Percentiles rank a stretch among this genome's conserved stretches.
Evolutionary conservation across 1,140 invertebrate genomes (phyloP).

Genomic region (Zaprionus gabonicus): DNA sequence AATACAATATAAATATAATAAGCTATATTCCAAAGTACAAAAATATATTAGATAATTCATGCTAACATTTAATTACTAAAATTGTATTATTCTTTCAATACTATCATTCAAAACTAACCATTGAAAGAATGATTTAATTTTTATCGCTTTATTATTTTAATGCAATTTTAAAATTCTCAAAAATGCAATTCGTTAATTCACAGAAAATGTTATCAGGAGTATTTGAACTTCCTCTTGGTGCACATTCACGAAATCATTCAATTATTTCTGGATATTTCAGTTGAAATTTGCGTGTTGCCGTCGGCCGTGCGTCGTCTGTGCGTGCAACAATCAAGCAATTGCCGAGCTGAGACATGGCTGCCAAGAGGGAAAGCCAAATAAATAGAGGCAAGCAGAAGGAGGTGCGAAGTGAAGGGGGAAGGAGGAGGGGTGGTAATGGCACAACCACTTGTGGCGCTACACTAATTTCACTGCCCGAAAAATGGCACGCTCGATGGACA

Average conservation of each 20-base stretch:
- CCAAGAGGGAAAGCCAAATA: slow-evolving; percentile 1
- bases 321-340: slow-evolving; percentile 37
- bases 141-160: too few relatives aligned
- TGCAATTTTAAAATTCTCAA: neutral
- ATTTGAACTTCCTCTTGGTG: neutral
- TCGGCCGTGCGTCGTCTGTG: slow-evolving; percentile 45
- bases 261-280: neutral
- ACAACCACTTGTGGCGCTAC: slow-evolving; percentile 77
- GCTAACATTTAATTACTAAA: too few relatives aligned
- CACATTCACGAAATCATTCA: neutral
- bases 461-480: slow-evolving; percentile 73
- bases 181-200: neutral
- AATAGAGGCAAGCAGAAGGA: neutral
- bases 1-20: too few relatives aligned
- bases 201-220: neutral
- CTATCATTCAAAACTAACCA: too few relatives aligned
- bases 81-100: too few relatives aligned
- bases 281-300: slow-evolving; percentile 43
- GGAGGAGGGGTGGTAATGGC: slow-evolving; percentile 1
- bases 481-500: slow-evolving; percentile 83
- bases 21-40: too few relatives aligned
- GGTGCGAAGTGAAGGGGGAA: slow-evolving; percentile 3
- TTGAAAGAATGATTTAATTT: too few relatives aligned
- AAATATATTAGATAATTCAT: too few relatives aligned
- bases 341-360: neutral